Evolutionary conservation across 2,113 vertebrate genomes (phyloP).

Genomic region (Oxyruncus cristatus): DNA sequence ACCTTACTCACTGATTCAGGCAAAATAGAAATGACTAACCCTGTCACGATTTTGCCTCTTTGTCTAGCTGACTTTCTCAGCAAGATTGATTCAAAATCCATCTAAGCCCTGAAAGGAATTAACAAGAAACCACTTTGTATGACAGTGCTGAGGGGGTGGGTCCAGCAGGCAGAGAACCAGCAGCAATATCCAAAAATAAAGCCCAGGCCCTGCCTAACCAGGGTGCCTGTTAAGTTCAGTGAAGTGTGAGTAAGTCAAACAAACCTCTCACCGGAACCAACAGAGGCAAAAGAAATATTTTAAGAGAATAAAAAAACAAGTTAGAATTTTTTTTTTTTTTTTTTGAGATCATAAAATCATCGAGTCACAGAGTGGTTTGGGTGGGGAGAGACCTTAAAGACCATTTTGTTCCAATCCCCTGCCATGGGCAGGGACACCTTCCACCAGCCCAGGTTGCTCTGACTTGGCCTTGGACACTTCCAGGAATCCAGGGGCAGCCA

Average conservation of each 20-base stretch:
- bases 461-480: neutral
- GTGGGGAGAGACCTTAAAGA: neutral
- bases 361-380: neutral
- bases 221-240: neutral
- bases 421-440: neutral
- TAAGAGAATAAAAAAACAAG: neutral
- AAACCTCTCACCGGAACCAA: neutral
- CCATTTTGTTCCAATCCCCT: too few species aligned
- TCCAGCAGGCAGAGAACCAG: neutral
- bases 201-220: neutral
- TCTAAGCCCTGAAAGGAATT: conserved; percentile 48
- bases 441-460: neutral
- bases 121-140: conserved; percentile 8
- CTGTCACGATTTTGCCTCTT: conserved; percentile 2
- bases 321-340: neutral
- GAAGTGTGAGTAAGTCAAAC: neutral
- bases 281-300: neutral
- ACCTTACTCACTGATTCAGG: neutral
- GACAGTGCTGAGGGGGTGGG: neutral
- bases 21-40: conserved; percentile 22
- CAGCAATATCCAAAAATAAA: neutral
- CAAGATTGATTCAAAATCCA: conserved; percentile 51
- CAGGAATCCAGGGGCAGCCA: too few species aligned
- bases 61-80: conserved; percentile 37
- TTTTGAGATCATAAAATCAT: neutral